Conservation (phyloP, 2,797 vertebrate genomes). For the Helostoma temminkii region DNA sequence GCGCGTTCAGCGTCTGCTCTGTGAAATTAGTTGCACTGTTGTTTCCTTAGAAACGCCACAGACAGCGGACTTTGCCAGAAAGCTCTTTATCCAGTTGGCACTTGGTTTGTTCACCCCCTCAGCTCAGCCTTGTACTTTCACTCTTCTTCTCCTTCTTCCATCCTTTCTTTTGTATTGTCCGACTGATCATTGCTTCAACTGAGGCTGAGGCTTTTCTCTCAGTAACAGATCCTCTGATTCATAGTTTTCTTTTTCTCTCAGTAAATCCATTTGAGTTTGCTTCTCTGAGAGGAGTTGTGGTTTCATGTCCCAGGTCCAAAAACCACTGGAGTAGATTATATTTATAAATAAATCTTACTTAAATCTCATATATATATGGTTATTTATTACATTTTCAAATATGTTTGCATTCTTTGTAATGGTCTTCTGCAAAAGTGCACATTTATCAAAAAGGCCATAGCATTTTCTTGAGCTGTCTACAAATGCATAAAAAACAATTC, state of each 20-base stretch:
- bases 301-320: conserved; percentile 56
- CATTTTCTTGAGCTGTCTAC: conserved; percentile 72
- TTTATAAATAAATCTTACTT: conserved; percentile 65
- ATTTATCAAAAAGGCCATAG: conserved; percentile 81
- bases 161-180: conserved; percentile 39
- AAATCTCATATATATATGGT: conserved; percentile 61
- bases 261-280: conserved; percentile 46
- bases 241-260: conserved; percentile 37
- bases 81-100: conserved; percentile 55
- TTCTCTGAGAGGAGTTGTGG: conserved; percentile 57
- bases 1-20: conserved; percentile 42
- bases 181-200: conserved; percentile 40
- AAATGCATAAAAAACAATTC: conserved; percentile 79
- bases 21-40: conserved; percentile 34
- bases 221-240: conserved; percentile 56
- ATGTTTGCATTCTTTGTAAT: conserved; percentile 70
- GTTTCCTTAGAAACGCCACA: conserved; percentile 72
- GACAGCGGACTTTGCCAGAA: conserved; percentile 65
- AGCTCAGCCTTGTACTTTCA: conserved; percentile 33
- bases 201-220: conserved; percentile 44
- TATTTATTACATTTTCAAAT: conserved; percentile 60
- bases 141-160: conserved; percentile 26
- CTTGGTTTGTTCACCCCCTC: conserved; percentile 34
- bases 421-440: conserved; percentile 79
- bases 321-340: conserved; percentile 50